Evolutionary conservation across 1,140 invertebrate genomes (phyloP).

Genomic region (Drosophila micromelanica): DNA sequence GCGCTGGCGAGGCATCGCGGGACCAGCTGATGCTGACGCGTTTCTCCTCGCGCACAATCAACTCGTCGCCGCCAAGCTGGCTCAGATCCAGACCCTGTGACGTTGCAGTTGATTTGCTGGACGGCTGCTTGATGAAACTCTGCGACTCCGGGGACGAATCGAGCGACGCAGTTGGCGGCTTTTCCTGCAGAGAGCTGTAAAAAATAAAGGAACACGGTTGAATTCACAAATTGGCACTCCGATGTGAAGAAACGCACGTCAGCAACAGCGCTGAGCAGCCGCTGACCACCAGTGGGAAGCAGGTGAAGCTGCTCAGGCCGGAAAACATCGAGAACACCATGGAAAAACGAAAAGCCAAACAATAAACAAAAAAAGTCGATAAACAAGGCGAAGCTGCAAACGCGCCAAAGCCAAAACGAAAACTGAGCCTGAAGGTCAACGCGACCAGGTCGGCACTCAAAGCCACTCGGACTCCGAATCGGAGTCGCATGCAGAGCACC

Average conservation of each 20-base stretch:
- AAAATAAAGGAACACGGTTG: no score
- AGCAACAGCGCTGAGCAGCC: slow-evolving; percentile 75
- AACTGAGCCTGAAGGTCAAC: slow-evolving; percentile 75
- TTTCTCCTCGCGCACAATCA: slow-evolving; percentile 79
- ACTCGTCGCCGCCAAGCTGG: slow-evolving; percentile 68
- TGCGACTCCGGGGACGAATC: slow-evolving; percentile 60
- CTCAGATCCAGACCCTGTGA: slow-evolving; percentile 48
- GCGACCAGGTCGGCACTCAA: slow-evolving; percentile 23
- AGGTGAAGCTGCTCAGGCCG: slow-evolving; percentile 79
- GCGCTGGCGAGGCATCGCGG: slow-evolving; percentile 72
- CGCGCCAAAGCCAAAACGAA: slow-evolving; percentile 59
- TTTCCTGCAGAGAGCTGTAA: no score
- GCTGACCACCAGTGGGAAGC: slow-evolving; percentile 81
- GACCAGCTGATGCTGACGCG: slow-evolving; percentile 83
- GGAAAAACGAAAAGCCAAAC: slow-evolving; percentile 60
- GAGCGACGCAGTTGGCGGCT: slow-evolving; percentile 51
- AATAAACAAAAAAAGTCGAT: slow-evolving; percentile 53
- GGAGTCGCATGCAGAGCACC: slow-evolving; percentile 15
- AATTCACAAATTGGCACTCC: background rate
- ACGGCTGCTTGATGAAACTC: slow-evolving; percentile 74
- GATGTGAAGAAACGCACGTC: slow-evolving; percentile 57
- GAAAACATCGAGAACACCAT: slow-evolving; percentile 79
- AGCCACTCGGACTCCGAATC: slow-evolving; percentile 14
- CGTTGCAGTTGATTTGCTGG: slow-evolving; percentile 29
- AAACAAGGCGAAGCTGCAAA: slow-evolving; percentile 49